Conservation (phyloP, 1,140 invertebrate species). For the Papilio glaucus region DNA sequence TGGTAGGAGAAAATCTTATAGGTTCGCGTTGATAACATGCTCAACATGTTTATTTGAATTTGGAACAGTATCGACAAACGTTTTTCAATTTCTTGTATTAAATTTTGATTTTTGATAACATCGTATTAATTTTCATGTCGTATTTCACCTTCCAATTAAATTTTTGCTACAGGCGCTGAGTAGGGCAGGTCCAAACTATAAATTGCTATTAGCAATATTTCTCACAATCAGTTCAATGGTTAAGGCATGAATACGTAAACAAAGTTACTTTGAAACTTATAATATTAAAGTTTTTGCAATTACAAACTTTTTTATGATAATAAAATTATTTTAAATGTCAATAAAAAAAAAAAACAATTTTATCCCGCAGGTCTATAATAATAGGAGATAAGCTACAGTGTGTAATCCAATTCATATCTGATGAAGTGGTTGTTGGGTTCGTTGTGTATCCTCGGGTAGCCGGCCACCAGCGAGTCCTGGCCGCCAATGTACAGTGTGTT, state of each 20-base stretch:
- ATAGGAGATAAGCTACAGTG: conserved; percentile 65
- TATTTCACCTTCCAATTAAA: no score
- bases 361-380: conserved; percentile 47
- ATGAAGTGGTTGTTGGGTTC: conserved; percentile 98
- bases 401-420: conserved; percentile 98
- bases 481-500: conserved; percentile 99
- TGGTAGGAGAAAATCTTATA: no score
- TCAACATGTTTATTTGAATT: no score
- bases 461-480: conserved; percentile 98
- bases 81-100: no score
- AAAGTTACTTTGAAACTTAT: background rate
- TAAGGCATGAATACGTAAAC: background rate
- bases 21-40: no score
- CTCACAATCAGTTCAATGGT: background rate
- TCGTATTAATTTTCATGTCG: no score
- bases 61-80: no score
- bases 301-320: background rate
- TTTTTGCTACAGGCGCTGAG: no score
- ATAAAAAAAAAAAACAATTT: conserved; percentile 44
- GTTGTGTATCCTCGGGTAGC: conserved; percentile 97
- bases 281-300: background rate
- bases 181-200: no score
- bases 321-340: background rate
- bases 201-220: no score
- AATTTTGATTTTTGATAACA: no score